A percentile compares a stretch with the other conserved stretches of the same genome.
These are phyloP conservation scores for Drosophila pectinifera DNA, from an alignment of 1,140 invertebrate species.

Conservation along the genomic window DNA sequence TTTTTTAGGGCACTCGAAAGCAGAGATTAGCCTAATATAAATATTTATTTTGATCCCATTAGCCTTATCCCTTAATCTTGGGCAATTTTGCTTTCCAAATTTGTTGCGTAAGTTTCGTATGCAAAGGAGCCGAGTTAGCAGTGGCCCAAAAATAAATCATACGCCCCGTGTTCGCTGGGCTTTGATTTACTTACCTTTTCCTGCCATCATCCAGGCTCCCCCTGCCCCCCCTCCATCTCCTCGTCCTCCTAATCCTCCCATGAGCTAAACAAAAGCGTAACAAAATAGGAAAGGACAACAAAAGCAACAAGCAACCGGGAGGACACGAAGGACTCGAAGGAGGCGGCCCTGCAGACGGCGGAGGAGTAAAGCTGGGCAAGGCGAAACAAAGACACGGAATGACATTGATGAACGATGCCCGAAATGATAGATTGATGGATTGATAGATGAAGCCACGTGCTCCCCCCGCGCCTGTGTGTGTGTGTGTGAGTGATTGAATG, in stretches of 20 bases:
- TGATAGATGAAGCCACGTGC: slow-evolving; percentile 48
- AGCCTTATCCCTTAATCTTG: slow-evolving; percentile 8
- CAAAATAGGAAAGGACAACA: slow-evolving; percentile 38
- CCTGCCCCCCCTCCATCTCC: not conserved
- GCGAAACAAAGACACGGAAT: slow-evolving; percentile 57
- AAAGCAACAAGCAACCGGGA: slow-evolving; percentile 46
- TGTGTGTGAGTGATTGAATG: slow-evolving; percentile 47
- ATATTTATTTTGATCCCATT: slow-evolving; percentile 7
- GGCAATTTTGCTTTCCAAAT: slow-evolving; percentile 19
- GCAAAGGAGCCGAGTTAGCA: slow-evolving; percentile 9
- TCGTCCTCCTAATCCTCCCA: slow-evolving; percentile 31
- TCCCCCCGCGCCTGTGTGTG: not conserved
- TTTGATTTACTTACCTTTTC: slow-evolving; percentile 55
- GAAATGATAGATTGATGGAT: slow-evolving; percentile 74
- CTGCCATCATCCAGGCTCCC: slow-evolving; percentile 16
- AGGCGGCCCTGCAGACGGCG: not conserved
- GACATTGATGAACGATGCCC: slow-evolving; percentile 79
- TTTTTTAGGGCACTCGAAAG: not conserved
- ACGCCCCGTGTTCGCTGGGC: slow-evolving; percentile 27
- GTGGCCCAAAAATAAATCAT: slow-evolving; percentile 40
- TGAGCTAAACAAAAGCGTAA: slow-evolving; percentile 52
- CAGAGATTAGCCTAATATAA: not conserved
- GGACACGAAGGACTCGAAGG: slow-evolving; percentile 2
- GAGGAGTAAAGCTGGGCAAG: slow-evolving; percentile 18
- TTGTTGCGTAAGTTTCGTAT: slow-evolving; percentile 22